Conservation (phyloP, 2,113 vertebrate species). For the Morone chrysops region DNA sequence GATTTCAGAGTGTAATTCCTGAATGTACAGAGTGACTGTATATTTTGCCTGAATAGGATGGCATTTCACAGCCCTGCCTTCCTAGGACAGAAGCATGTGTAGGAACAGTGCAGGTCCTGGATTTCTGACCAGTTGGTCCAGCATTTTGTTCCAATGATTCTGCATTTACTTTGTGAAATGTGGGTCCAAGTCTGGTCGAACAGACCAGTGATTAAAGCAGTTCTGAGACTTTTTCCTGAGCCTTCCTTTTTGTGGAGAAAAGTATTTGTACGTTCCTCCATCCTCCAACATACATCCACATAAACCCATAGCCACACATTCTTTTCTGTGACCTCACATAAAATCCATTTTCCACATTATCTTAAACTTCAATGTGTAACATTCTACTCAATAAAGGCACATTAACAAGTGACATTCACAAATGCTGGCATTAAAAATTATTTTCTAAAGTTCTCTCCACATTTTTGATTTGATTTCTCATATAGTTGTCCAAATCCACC, state of each 20-base stretch:
- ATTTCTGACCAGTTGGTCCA: conserved; percentile 8
- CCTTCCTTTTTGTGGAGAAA: not conserved
- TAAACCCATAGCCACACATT: not conserved
- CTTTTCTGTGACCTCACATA: not conserved
- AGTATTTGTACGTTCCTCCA: not conserved
- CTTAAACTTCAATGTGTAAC: not conserved
- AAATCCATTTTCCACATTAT: not conserved
- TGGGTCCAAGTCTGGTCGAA: not conserved
- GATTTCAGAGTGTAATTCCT: conserved; percentile 40
- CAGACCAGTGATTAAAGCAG: not conserved
- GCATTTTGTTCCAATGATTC: not conserved
- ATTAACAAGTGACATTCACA: no score
- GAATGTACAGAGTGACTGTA: conserved; percentile 37
- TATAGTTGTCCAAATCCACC: not conserved
- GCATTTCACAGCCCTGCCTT: conserved; percentile 18
- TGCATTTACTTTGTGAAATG: not conserved
- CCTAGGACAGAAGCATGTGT: not conserved
- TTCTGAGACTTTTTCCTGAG: not conserved
- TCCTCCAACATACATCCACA: not conserved
- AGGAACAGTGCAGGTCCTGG: not conserved
- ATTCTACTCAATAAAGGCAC: not conserved
- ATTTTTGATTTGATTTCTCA: not conserved
- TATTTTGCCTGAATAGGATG: conserved; percentile 24
- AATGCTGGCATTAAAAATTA: not conserved
- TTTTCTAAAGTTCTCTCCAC: not conserved